phyloP scores from a whole-genome alignment of 2,888 invertebrate species.

The Andrena bicolor region DNA sequence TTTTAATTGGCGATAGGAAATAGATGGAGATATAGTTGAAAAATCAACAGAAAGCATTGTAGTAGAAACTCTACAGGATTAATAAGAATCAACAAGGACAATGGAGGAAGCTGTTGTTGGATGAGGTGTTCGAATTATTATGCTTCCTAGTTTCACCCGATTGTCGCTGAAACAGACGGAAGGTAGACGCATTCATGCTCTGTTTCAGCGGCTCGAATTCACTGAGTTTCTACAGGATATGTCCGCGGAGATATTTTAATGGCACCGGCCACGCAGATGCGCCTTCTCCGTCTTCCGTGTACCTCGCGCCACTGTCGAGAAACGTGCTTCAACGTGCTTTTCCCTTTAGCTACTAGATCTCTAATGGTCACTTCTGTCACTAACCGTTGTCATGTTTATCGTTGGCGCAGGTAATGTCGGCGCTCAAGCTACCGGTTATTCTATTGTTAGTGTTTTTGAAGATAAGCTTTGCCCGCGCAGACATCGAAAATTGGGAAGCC shows the following conservation, averaged over 20 bases:
- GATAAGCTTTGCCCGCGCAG: constrained; percentile 57
- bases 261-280: constrained; percentile 38
- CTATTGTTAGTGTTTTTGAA: constrained; percentile 63
- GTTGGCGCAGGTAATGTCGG: constrained; percentile 64
- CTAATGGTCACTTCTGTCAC: not conserved
- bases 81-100: constrained; percentile 27
- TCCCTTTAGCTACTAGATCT: too few species aligned
- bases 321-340: not conserved
- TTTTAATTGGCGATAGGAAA: not conserved
- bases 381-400: not conserved
- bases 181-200: constrained; percentile 82
- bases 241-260: constrained; percentile 73
- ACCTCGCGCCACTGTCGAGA: constrained; percentile 28
- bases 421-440: constrained; percentile 48
- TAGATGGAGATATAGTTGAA: not conserved
- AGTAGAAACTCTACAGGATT: not conserved
- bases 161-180: constrained; percentile 73
- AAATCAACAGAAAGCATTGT: not conserved
- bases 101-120: constrained; percentile 40
- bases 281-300: constrained; percentile 10
- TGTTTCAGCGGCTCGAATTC: constrained; percentile 79
- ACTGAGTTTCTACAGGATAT: constrained; percentile 83
- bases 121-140: constrained; percentile 61
- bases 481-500: constrained; percentile 74
- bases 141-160: constrained; percentile 79